Evolutionary conservation across 2,888 invertebrate species (phyloP).

Genomic region (Athalia circularis): DNA sequence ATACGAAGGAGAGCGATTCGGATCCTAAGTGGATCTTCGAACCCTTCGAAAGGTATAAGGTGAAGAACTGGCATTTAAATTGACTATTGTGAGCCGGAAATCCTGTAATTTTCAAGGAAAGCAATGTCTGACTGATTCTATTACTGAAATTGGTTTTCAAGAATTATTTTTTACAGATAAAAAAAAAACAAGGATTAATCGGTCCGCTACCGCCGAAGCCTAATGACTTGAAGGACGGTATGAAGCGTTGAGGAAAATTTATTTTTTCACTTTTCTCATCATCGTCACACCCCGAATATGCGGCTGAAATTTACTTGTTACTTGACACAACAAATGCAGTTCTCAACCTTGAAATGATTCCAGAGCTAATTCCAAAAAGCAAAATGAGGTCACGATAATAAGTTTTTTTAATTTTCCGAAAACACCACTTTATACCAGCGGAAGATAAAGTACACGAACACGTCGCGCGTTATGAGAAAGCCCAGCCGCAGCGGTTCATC

Average conservation of each 20-base stretch:
- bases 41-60: background rate
- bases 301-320: too few relatives aligned
- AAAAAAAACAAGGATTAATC: background rate
- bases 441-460: constrained; percentile 21
- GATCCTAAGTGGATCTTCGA: constrained; percentile 27
- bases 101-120: background rate
- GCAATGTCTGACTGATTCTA: background rate
- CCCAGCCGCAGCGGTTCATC: constrained; percentile 17
- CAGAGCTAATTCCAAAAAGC: background rate
- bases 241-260: background rate
- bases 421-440: constrained; percentile 23
- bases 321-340: background rate
- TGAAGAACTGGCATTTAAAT: constrained; percentile 7
- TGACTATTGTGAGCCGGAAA: background rate
- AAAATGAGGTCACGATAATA: constrained; percentile 26
- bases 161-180: background rate
- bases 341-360: background rate
- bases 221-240: background rate
- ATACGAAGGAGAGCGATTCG: constrained; percentile 9
- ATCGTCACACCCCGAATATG: too few relatives aligned
- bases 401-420: constrained; percentile 27
- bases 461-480: background rate
- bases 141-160: background rate
- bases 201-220: background rate
- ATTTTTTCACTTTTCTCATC: too few relatives aligned